Base-by-base conservation (phyloP, 2,888 invertebrate genomes). In the Galerucella pusilla region DNA sequence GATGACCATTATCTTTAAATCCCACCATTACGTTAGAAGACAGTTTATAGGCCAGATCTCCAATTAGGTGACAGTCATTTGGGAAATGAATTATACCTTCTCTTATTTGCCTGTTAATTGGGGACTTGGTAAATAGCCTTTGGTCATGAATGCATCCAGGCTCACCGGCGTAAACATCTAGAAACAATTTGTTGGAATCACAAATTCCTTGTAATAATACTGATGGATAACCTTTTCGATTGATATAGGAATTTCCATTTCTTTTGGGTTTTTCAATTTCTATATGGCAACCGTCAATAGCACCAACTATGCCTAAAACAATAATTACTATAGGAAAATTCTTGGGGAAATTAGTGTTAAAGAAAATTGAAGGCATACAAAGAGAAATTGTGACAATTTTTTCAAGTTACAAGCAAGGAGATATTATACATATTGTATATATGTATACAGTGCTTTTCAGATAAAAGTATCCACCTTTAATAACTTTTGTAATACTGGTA, bases 151-250 rank as follows among this genome's bases (percentile, higher is more conserved):
- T 71, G 14, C 75, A 73, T 42, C 79, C 78, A 60, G 73, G 45
- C 10, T 45, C 10, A 45, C 45, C 45, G 45, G 45, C 74, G 69
- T 79, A 79, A 42, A 78, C 77, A 73, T 76, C 68, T 20, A 57
- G 52, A 69, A 79, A 79, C 10, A 49, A 67, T 63, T 49, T 74
- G 59, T 73, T 68, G 52, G 28, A 28, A 67, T 75, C 76, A 61
- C 75, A 77, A n/a, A 80, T 73, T 49, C 74, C 80, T 74, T 79
- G 79, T n/a, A 79, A 46, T 20, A 79, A 49, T 12, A 78, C 46
- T n/a, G 76, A 75, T 52, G 78, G 75, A 60, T 67, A 78, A 28
- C 52, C 28, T 69, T 79, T 78, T 60, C 77, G 54, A 52, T 81
- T 80, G 5, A 75, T 16, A 72, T 80, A 81, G 59, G 78, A 75